Evolutionary conservation across 2,888 invertebrate species (phyloP).

Genomic region (Sarcophaga variegata): DNA sequence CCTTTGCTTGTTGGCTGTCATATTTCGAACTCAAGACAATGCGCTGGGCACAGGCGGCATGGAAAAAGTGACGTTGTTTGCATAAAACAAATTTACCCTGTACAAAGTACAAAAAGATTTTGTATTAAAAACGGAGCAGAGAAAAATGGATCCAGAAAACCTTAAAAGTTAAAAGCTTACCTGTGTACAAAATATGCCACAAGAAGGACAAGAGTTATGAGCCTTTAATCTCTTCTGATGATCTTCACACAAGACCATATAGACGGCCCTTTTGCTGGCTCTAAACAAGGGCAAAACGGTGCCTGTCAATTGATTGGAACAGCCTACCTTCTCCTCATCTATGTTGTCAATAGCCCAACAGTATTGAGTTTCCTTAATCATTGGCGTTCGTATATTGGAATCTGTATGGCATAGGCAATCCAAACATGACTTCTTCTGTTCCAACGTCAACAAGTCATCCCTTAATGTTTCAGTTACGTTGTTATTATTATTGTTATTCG

Average conservation of each 20-base stretch:
- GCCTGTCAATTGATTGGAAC: slow-evolving; percentile 87
- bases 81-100: slow-evolving; percentile 94
- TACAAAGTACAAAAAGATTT: slow-evolving; percentile 4
- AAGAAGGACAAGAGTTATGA: slow-evolving; percentile 95
- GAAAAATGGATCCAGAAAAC: not conserved
- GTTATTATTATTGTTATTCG: not conserved
- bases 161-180: slow-evolving; percentile 80
- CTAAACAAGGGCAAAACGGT: slow-evolving; percentile 85
- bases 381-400: slow-evolving; percentile 83
- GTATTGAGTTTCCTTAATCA: slow-evolving; percentile 81
- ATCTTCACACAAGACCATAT: slow-evolving; percentile 89
- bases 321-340: slow-evolving; percentile 89
- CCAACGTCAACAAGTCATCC: not conserved
- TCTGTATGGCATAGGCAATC: slow-evolving; percentile 83
- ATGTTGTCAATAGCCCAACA: slow-evolving; percentile 91
- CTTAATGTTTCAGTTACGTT: slow-evolving; percentile 49
- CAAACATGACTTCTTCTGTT: slow-evolving; percentile 59
- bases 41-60: slow-evolving; percentile 88
- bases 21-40: slow-evolving; percentile 80
- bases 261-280: slow-evolving; percentile 89
- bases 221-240: slow-evolving; percentile 89
- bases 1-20: slow-evolving; percentile 81
- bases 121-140: slow-evolving; percentile 2
- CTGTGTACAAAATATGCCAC: slow-evolving; percentile 95
- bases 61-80: slow-evolving; percentile 90